A percentile compares a stretch with the other conserved stretches of the same genome.
Evolutionary conservation across 2,113 vertebrate genomes (phyloP).

Genomic region (Aphyosemion australe): DNA sequence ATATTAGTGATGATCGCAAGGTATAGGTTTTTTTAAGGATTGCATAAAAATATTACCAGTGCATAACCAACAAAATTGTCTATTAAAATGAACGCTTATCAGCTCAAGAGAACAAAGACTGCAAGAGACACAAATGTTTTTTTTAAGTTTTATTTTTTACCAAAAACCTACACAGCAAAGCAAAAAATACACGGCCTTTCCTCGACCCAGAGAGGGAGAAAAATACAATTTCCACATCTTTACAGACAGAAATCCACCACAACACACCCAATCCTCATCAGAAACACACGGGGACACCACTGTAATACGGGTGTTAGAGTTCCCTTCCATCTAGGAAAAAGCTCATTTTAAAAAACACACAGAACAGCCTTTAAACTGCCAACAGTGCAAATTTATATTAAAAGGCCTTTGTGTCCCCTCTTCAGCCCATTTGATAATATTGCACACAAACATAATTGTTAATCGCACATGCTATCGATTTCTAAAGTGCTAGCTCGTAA

Average conservation of each 20-base stretch:
- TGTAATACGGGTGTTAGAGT: slow-evolving; percentile 11
- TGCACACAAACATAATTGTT: slow-evolving; percentile 72
- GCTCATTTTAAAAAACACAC: slow-evolving; percentile 27
- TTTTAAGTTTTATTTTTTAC: slow-evolving; percentile 64
- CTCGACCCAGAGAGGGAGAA: slow-evolving; percentile 24
- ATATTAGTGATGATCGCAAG: too few relatives aligned
- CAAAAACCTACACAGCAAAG: slow-evolving; percentile 57
- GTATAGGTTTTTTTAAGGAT: too few relatives aligned
- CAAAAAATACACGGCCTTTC: slow-evolving; percentile 45
- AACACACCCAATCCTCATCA: slow-evolving; percentile 40
- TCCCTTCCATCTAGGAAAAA: slow-evolving; percentile 11
- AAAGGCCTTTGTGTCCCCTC: slow-evolving; percentile 10
- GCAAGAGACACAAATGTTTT: neutral
- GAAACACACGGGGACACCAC: slow-evolving; percentile 21
- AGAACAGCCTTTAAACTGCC: slow-evolving; percentile 30
- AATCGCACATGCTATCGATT: slow-evolving; percentile 68
- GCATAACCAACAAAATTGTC: too few relatives aligned
- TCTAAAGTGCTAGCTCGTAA: slow-evolving; percentile 85
- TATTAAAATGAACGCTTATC: neutral
- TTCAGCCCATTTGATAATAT: slow-evolving; percentile 69
- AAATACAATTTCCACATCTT: slow-evolving; percentile 39
- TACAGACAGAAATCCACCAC: slow-evolving; percentile 46
- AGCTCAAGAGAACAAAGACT: neutral
- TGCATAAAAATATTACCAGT: too few relatives aligned
- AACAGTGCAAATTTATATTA: slow-evolving; percentile 56